Conservation (phyloP, 2,888 invertebrate genomes). For the Latheticus oryzae region DNA sequence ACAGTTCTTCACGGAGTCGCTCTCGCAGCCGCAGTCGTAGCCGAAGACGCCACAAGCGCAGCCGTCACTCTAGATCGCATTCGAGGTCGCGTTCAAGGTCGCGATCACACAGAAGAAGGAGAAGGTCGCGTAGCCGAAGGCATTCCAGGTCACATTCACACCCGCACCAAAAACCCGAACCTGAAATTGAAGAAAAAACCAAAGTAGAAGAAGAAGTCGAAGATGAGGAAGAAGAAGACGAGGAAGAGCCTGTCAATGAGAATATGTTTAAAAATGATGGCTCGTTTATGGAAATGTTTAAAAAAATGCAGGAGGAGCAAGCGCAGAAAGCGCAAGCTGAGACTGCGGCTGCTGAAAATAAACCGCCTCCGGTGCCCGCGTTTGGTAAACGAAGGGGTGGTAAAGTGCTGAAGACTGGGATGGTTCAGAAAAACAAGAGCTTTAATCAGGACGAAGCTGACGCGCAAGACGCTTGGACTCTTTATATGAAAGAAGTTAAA, state of each 20-base stretch:
- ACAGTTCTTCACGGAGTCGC: constrained; percentile 40
- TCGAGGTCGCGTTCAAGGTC: constrained; percentile 49
- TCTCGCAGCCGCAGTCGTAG: constrained; percentile 40
- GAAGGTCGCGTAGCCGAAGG: constrained; percentile 38
- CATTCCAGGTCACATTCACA: constrained; percentile 27
- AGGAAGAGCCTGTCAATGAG: constrained; percentile 65
- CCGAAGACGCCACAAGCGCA: constrained; percentile 43
- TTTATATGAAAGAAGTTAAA: constrained; percentile 93
- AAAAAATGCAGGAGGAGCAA: constrained; percentile 83
- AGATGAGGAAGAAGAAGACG: constrained; percentile 57
- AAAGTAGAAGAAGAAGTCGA: constrained; percentile 53
- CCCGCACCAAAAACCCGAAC: constrained; percentile 12
- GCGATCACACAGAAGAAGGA: constrained; percentile 37
- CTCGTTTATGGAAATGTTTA: constrained; percentile 91
- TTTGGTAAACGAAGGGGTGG: constrained; percentile 89
- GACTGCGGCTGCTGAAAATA: constrained; percentile 59
- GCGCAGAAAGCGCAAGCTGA: constrained; percentile 59
- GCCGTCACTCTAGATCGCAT: constrained; percentile 43
- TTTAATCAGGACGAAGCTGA: constrained; percentile 73
- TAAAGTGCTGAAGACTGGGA: constrained; percentile 87
- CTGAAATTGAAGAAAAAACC: constrained; percentile 42
- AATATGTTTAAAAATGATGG: constrained; percentile 90
- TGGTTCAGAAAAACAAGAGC: constrained; percentile 86
- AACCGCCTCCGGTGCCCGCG: constrained; percentile 66
- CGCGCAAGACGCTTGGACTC: constrained; percentile 91